A percentile compares a stretch with the other conserved stretches of the same genome.
Conservation (phyloP, 2,888 invertebrate genomes). For the Netelia melanura region DNA sequence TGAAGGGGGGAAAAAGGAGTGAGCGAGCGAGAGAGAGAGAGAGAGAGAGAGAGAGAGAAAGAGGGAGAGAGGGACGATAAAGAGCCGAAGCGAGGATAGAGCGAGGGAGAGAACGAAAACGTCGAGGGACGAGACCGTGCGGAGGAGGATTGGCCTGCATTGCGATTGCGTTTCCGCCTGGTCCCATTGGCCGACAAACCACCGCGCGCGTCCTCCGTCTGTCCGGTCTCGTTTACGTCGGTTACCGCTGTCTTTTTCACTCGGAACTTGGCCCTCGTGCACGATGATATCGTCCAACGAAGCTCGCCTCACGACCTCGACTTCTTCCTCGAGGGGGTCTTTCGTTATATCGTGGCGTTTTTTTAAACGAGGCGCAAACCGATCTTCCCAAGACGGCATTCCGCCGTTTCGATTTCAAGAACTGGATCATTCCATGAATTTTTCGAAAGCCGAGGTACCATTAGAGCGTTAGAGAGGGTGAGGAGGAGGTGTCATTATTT, state of each 20-base stretch:
- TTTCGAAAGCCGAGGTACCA: not conserved
- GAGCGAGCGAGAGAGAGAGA: constrained; percentile 64
- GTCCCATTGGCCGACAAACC: constrained; percentile 80
- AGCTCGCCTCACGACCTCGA: constrained; percentile 32
- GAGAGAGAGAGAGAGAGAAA: constrained; percentile 61
- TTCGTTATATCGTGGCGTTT: constrained; percentile 4
- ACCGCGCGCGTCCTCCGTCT: constrained; percentile 36
- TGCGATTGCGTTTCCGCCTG: constrained; percentile 81
- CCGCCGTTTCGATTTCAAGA: constrained; percentile 32
- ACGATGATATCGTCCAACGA: not conserved
- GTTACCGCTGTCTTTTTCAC: constrained; percentile 25
- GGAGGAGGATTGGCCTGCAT: constrained; percentile 78
- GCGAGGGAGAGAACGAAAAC: constrained; percentile 63
- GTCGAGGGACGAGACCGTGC: constrained; percentile 69
- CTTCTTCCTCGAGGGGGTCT: not conserved
- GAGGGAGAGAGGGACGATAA: constrained; percentile 63
- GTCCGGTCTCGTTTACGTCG: constrained; percentile 12
- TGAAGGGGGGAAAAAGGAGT: constrained; percentile 74
- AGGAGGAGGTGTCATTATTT: constrained; percentile 18
- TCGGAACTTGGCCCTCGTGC: not conserved
- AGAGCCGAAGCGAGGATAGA: constrained; percentile 69
- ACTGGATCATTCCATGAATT: constrained; percentile 34
- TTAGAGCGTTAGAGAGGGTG: not conserved
- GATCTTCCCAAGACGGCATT: not conserved
- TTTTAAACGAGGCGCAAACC: not conserved